A percentile compares a stretch with the other conserved stretches of the same genome.
Conservation (phyloP, 2,888 invertebrate genomes). For the Cephus rjabovi region DNA sequence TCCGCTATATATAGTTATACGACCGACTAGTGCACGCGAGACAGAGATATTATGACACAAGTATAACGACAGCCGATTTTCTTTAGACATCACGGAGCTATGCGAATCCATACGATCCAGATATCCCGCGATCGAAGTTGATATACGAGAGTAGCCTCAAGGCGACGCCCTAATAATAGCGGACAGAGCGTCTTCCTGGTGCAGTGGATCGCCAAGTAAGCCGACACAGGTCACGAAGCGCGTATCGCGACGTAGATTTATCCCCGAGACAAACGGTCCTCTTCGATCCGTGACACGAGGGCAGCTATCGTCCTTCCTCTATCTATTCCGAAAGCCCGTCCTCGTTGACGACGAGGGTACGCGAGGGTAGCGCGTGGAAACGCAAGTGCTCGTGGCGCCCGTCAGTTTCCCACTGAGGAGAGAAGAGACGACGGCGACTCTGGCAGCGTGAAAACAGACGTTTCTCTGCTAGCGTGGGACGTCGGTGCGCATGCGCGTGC, state of each 20-base stretch:
- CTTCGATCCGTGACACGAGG: neutral
- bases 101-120: neutral
- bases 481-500: conserved; percentile 11
- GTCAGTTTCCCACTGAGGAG: neutral
- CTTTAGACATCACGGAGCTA: neutral
- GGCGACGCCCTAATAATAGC: conserved; percentile 1
- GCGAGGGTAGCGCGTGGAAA: neutral
- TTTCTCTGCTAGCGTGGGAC: neutral
- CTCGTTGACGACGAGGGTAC: neutral
- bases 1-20: neutral
- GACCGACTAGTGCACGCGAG: neutral
- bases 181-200: neutral
- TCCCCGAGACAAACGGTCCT: neutral
- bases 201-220: neutral
- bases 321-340: neutral
- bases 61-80: neutral
- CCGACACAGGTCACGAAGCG: neutral
- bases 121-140: neutral
- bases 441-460: neutral
- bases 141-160: neutral
- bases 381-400: neutral
- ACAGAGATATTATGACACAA: neutral
- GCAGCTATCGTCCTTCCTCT: neutral
- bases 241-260: neutral
- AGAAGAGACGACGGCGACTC: neutral